Conservation (phyloP, 2,888 invertebrate species). For the Nemoura dubitans region DNA sequence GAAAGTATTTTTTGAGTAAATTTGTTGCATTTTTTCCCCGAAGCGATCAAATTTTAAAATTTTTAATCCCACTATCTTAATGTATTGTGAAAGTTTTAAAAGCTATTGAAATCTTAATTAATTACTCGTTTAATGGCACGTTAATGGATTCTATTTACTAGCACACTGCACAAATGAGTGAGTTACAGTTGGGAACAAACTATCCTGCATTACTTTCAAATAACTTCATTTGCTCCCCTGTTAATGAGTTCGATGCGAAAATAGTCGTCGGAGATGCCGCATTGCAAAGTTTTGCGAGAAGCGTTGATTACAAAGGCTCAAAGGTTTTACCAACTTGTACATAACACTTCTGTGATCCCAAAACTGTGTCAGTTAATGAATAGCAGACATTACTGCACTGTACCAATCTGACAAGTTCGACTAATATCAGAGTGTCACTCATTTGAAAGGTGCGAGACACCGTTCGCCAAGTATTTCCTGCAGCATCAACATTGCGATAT, state of each 20-base stretch:
- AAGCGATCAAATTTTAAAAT: no score
- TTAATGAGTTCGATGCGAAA: not conserved
- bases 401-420: not conserved
- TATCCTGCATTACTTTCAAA: not conserved
- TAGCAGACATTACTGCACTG: not conserved
- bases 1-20: no score
- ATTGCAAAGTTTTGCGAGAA: not conserved
- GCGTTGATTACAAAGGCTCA: not conserved
- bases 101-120: no score
- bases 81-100: no score
- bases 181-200: not conserved
- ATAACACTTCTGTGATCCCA: not conserved
- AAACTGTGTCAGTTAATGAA: not conserved
- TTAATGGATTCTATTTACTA: no score
- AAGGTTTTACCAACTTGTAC: not conserved
- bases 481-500: not conserved
- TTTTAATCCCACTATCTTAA: no score
- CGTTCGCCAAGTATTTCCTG: not conserved
- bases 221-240: not conserved
- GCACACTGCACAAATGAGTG: not conserved
- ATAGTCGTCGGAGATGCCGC: not conserved
- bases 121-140: no score
- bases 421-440: not conserved
- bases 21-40: no score
- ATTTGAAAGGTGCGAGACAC: no score